Base-by-base conservation (phyloP, 1,140 invertebrate genomes). In the Musca vetustissima region DNA sequence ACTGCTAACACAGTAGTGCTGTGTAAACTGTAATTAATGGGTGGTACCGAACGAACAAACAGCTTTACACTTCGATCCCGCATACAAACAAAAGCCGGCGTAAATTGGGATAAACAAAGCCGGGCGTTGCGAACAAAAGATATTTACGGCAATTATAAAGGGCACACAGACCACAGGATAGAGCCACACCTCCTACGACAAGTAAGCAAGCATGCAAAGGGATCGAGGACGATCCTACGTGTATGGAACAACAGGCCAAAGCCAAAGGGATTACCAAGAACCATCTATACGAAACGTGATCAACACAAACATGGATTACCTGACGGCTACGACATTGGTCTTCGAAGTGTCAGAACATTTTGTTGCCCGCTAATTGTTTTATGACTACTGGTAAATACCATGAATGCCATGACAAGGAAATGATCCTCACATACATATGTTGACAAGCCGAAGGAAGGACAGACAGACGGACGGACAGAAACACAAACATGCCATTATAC, bases 131-230 rank as follows among this genome's bases (percentile, higher is more conserved):
- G 28, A 57, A 57, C 53, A 57, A 57, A 57, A 17, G 53, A 57
- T 22, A 57, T 57, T 57, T 57, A 57, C 53, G 53, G 53, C 53
- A 57, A 57, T 57, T 57, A 57, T 57, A 57, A 57, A 57, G 25
- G 53, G 53, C 53, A 25, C 53, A 28, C 15, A 57, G 22, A 57
- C 53, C 53, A 32, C 53, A 57, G 13, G 24, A 57, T 28, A 57
- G 25, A 15, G 15, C 24, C 15, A 57, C 24, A 28, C 22, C 53
- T 15, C 36, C 36, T 11, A 13, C 36, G 13, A 13, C 36, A 43
- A 43, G 36, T 43, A 43, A 43, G 3, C 28, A 28, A 6, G 6
- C 6, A 43, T 13, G 11, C 6, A 43, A 43, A 11, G 36, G 11
- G 11, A 43, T 28, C 28, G 8, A 57, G 53, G 53, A 25, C 24